Base-by-base conservation (phyloP, 1,140 invertebrate genomes). In the Planococcus citri region DNA sequence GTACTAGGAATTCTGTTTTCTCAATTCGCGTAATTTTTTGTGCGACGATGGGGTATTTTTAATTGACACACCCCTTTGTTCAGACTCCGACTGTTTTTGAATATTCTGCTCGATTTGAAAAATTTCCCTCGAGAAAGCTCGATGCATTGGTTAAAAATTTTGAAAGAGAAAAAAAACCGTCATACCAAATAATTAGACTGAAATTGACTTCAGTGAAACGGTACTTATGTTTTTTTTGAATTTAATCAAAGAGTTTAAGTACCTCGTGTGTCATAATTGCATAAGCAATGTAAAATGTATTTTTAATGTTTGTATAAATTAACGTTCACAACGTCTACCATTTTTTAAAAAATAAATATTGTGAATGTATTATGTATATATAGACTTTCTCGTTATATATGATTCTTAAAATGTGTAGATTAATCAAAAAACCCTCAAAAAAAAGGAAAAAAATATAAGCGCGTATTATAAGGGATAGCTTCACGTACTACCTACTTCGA, bases 401-500 rank as follows among this genome's bases (percentile, higher is more conserved):
- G n/a, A 51, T 51, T 51, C n/a, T 51, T 51, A 51, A 51, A 33
- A 33, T 33, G 29, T 51, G 3, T 51, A 51, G 41, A 51, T 51
- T 51, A 51, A 51, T 51, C 41, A 51, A 51, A 51, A 51, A 17
- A 51, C n/a, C n/a, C n/a, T n/a, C n/a, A n/a, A n/a, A n/a, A n/a
- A n/a, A n/a, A n/a, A n/a, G n/a, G n/a, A n/a, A n/a, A n/a, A n/a
- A n/a, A n/a, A n/a, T n/a, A 51, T 2, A 33, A 33, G 17, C 41
- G 41, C 41, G 41, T 51, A 51, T 51, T 17, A 20, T 51, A 51
- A 9, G n/a, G n/a, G 17, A 51, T 6, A 51, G 41, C 41, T 51
- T 51, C n/a, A 17, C 17, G 17, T n/a, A n/a, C n/a, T n/a, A n/a
- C n/a, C 41, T 51, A 51, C n/a, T 14, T 51, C 3, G 3, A n/a